A percentile compares a stretch with the other conserved stretches of the same genome.
Evolutionary conservation across 2,113 vertebrate species (phyloP).

Genomic region (Mystacornis crossleyi): DNA sequence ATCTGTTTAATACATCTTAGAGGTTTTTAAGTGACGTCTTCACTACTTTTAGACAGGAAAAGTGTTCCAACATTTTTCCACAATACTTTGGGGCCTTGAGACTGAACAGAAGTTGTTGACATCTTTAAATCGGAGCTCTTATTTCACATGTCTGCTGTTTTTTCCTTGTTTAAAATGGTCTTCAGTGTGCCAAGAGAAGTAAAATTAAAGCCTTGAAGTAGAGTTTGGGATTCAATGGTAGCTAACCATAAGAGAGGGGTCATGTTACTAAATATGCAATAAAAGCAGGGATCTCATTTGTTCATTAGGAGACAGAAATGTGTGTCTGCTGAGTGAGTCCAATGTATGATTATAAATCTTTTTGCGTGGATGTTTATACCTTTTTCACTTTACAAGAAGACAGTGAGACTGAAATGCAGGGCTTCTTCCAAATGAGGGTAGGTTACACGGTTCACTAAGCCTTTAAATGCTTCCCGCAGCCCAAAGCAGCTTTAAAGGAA

Average conservation of each 20-base stretch:
- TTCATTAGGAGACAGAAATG: not conserved
- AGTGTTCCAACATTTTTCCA: constrained; percentile 40
- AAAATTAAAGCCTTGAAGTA: constrained; percentile 47
- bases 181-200: constrained; percentile 26
- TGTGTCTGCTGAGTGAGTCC: not conserved
- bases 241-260: not conserved
- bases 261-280: not conserved
- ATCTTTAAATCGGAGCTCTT: constrained; percentile 43
- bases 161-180: constrained; percentile 1
- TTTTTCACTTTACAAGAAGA: not conserved
- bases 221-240: not conserved
- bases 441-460: not conserved
- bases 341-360: not conserved
- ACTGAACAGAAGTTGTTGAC: constrained; percentile 56
- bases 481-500: not conserved
- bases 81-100: constrained; percentile 23
- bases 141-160: constrained; percentile 30
- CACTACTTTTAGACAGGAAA: constrained; percentile 28
- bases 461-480: not conserved
- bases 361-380: not conserved
- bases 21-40: constrained; percentile 10
- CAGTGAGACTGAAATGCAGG: not conserved
- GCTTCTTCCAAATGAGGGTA: not conserved
- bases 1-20: constrained; percentile 53
- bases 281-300: not conserved